Percentiles rank a stretch among this genome's conserved stretches.
These are phyloP conservation scores for Herminia tarsipennalis DNA, from an alignment of 2,888 invertebrate genomes.

Conservation along the genomic window DNA sequence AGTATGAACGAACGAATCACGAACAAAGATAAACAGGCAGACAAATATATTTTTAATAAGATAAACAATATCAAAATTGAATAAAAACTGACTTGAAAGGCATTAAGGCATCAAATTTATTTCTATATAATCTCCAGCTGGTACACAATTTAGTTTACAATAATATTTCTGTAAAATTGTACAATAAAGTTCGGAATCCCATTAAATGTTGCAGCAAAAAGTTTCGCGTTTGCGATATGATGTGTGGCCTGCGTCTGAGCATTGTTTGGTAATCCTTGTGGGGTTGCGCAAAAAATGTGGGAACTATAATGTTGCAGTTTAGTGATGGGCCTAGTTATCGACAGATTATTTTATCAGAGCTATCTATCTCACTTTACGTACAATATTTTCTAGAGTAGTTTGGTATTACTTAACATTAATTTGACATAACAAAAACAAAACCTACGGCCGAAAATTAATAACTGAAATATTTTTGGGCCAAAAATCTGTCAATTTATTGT, in stretches of 20 bases:
- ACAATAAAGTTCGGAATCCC: slow-evolving; percentile 71
- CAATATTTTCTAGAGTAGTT: neutral
- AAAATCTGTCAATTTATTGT: too few species aligned
- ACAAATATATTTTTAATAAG: too few species aligned
- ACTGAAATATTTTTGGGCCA: too few species aligned
- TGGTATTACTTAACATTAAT: too few species aligned
- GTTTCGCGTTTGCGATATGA: slow-evolving; percentile 62
- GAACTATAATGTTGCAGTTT: slow-evolving; percentile 59
- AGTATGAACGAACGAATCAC: too few species aligned
- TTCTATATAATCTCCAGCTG: slow-evolving; percentile 32
- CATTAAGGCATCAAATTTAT: slow-evolving; percentile 19
- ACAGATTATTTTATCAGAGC: too few species aligned
- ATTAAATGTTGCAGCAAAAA: slow-evolving; percentile 76
- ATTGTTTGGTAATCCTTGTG: slow-evolving; percentile 75
- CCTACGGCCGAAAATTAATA: too few species aligned
- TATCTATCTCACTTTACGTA: too few species aligned
- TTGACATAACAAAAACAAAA: too few species aligned
- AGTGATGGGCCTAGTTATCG: slow-evolving; percentile 45
- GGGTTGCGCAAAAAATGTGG: slow-evolving; percentile 75
- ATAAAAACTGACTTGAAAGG: neutral
- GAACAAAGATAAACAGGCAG: too few species aligned
- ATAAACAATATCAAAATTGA: neutral
- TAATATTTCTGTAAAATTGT: slow-evolving; percentile 50
- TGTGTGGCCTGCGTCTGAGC: slow-evolving; percentile 76
- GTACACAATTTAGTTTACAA: slow-evolving; percentile 39